Conservation (phyloP, 2,888 invertebrate genomes). For the Liopterus haemorrhoidalis region DNA sequence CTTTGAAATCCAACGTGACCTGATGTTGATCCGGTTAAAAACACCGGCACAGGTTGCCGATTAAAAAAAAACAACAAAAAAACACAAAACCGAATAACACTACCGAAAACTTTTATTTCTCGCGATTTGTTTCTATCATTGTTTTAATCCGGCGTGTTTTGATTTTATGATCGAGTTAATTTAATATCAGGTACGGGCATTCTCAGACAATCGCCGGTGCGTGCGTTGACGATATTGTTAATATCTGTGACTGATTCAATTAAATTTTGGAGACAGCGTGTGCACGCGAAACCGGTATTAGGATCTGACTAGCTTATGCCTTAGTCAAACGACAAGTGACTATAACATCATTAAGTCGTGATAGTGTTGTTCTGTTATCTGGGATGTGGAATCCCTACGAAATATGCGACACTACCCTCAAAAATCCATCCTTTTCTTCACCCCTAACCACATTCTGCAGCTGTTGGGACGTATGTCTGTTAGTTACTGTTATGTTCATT, state of each 20-base stretch:
- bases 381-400: constrained; percentile 36
- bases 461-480: constrained; percentile 22
- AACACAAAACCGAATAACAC: not conserved
- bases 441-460: constrained; percentile 26
- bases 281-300: constrained; percentile 34
- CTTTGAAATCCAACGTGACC: constrained; percentile 82
- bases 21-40: constrained; percentile 40
- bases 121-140: not conserved
- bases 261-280: constrained; percentile 43
- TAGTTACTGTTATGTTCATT: constrained; percentile 11
- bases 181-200: too few species aligned
- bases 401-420: constrained; percentile 28
- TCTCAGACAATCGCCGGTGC: constrained; percentile 14
- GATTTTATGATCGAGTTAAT: too few species aligned
- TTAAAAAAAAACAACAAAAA: not conserved
- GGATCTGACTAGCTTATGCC: constrained; percentile 49
- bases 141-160: not conserved
- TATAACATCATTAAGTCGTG: constrained; percentile 50
- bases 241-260: constrained; percentile 49
- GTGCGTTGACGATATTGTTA: constrained; percentile 46
- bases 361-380: constrained; percentile 49
- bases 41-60: not conserved
- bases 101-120: not conserved
- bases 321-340: constrained; percentile 48
- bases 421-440: constrained; percentile 20